Evolutionary conservation across 2,113 vertebrate genomes (phyloP).

Genomic region (Polypterus senegalus): DNA sequence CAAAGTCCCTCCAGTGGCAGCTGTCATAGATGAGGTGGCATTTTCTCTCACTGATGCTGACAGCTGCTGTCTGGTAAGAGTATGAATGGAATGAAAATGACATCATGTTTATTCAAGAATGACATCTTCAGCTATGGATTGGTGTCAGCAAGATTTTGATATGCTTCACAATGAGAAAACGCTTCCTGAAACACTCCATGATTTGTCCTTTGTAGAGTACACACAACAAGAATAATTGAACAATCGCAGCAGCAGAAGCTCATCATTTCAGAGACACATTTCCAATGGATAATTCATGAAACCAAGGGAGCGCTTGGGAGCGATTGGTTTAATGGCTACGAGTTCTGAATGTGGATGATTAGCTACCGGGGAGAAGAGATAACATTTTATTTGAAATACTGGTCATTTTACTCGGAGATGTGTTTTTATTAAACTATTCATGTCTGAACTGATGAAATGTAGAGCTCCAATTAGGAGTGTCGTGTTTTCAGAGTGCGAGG

Average conservation of each 20-base stretch:
- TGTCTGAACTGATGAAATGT: no score
- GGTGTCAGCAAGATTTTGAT: slow-evolving; percentile 79
- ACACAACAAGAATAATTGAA: slow-evolving; percentile 63
- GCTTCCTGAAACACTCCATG: slow-evolving; percentile 52
- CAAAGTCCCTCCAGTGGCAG: slow-evolving; percentile 74
- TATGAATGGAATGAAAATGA: slow-evolving; percentile 84
- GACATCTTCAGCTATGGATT: slow-evolving; percentile 71
- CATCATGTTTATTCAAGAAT: slow-evolving; percentile 91
- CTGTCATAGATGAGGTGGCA: slow-evolving; percentile 86
- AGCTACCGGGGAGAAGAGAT: not conserved
- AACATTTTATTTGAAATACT: not conserved
- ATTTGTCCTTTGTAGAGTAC: slow-evolving; percentile 67
- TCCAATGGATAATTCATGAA: slow-evolving; percentile 14
- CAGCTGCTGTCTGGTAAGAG: slow-evolving; percentile 83
- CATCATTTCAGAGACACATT: slow-evolving; percentile 18
- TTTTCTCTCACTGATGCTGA: slow-evolving; percentile 80
- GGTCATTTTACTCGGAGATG: not conserved
- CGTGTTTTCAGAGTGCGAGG: no score
- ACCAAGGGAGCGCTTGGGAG: not conserved
- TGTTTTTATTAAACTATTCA: no score
- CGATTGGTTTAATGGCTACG: not conserved
- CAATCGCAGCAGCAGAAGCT: slow-evolving; percentile 35
- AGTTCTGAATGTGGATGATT: not conserved
- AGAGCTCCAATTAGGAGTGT: no score
- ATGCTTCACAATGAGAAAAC: slow-evolving; percentile 62